A percentile compares a stretch with the other conserved stretches of the same genome.
These are phyloP conservation scores for Aphidius colemani DNA, from an alignment of 2,888 invertebrate genomes.

Conservation along the genomic window DNA sequence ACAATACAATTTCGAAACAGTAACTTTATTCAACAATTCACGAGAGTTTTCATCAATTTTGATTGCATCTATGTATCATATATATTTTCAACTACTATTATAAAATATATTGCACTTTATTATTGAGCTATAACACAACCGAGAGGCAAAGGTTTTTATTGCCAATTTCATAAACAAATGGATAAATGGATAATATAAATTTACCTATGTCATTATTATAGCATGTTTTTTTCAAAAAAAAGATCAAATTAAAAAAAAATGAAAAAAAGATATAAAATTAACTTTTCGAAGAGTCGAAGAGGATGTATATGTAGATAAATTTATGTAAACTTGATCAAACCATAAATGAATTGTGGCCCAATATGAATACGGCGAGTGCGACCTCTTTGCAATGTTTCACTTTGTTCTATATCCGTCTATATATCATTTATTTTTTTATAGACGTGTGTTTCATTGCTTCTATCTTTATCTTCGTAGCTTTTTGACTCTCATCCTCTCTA, in stretches of 20 bases:
- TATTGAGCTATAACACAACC: not conserved
- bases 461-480: too few relatives aligned
- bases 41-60: not conserved
- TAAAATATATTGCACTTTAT: constrained; percentile 3
- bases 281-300: not conserved
- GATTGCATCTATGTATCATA: too few relatives aligned
- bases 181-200: constrained; percentile 4
- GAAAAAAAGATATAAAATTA: not conserved
- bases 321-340: constrained; percentile 15
- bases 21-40: not conserved
- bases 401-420: not conserved
- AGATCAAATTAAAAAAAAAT: not conserved
- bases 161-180: not conserved
- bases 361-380: not conserved
- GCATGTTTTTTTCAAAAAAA: not conserved
- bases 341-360: constrained; percentile 12
- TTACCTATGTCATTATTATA: not conserved
- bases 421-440: not conserved
- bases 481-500: too few relatives aligned
- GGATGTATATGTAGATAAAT: not conserved
- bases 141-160: not conserved
- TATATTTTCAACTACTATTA: not conserved
- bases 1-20: constrained; percentile 5
- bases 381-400: not conserved
- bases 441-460: too few relatives aligned